Conservation (phyloP, 2,797 vertebrate genomes). For the Coregonus sp. region DNA sequence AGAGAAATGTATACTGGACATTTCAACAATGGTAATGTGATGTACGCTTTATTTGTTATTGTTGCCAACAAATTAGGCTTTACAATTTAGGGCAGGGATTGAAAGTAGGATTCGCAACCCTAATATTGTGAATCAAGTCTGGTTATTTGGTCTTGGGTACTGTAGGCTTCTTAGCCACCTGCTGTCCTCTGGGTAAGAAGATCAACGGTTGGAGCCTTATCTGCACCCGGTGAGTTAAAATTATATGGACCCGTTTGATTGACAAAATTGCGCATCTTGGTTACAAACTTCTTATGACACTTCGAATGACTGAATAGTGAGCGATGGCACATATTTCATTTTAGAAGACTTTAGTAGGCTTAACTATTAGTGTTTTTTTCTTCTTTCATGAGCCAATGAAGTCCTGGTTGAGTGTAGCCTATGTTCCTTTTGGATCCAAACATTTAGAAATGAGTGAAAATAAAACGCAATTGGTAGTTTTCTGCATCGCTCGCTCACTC, state of each 20-base stretch:
- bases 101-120: no score
- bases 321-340: neutral
- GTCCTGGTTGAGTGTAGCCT: neutral
- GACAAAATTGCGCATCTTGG: neutral
- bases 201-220: conserved; percentile 25
- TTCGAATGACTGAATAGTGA: neutral
- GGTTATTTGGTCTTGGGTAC: conserved; percentile 8
- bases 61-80: no score
- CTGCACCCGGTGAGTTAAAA: conserved; percentile 63
- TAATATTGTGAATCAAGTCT: neutral
- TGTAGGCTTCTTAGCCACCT: neutral
- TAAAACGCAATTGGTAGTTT: neutral
- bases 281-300: no score
- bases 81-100: no score
- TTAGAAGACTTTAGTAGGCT: neutral
- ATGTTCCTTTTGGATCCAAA: neutral
- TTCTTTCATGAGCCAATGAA: neutral
- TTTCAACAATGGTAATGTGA: no score
- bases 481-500: neutral
- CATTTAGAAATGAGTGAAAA: neutral
- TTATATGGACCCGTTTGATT: conserved; percentile 13
- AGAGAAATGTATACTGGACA: no score
- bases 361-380: neutral
- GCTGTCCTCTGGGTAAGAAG: neutral
- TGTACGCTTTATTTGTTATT: no score